Percentiles rank a stretch among this genome's conserved stretches.
Conservation (phyloP, 2,888 invertebrate genomes). For the Catonia carolina region DNA sequence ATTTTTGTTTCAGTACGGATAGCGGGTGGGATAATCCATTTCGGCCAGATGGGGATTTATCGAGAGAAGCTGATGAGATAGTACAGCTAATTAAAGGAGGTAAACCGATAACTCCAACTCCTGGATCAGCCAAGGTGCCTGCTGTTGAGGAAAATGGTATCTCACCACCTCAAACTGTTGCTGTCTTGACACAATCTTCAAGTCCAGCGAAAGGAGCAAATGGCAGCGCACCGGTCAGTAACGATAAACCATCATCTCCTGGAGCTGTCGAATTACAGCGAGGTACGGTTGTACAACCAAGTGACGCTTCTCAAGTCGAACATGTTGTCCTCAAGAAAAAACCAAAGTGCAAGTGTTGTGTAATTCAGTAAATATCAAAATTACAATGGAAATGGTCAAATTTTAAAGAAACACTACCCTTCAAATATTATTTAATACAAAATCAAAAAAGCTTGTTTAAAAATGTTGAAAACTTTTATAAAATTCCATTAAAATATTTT, state of each 20-base stretch:
- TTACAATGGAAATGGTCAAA: too few species aligned
- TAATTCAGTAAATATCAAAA: slow-evolving; percentile 63
- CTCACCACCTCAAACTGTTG: slow-evolving; percentile 44
- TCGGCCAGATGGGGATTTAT: slow-evolving; percentile 91
- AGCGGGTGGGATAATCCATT: slow-evolving; percentile 98
- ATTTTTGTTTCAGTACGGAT: slow-evolving; percentile 65
- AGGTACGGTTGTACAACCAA: slow-evolving; percentile 63
- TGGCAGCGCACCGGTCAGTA: slow-evolving; percentile 40
- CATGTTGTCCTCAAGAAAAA: slow-evolving; percentile 91
- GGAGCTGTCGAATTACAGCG: slow-evolving; percentile 55
- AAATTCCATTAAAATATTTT: too few species aligned
- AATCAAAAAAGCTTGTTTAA: too few species aligned
- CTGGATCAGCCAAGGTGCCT: slow-evolving; percentile 49
- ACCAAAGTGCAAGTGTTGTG: slow-evolving; percentile 92
- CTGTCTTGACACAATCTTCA: slow-evolving; percentile 24
- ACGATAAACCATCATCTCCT: slow-evolving; percentile 34
- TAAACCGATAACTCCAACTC: slow-evolving; percentile 73
- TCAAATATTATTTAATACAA: too few species aligned
- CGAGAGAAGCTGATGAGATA: slow-evolving; percentile 91
- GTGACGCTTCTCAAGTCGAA: slow-evolving; percentile 72
- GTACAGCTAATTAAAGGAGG: slow-evolving; percentile 90
- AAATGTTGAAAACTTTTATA: too few species aligned
- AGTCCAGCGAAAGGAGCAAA: slow-evolving; percentile 38
- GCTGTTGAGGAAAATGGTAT: slow-evolving; percentile 44
- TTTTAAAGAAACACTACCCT: too few species aligned